Evolutionary conservation across 2,888 invertebrate species (phyloP).

Genomic region (Lutraria lutraria): DNA sequence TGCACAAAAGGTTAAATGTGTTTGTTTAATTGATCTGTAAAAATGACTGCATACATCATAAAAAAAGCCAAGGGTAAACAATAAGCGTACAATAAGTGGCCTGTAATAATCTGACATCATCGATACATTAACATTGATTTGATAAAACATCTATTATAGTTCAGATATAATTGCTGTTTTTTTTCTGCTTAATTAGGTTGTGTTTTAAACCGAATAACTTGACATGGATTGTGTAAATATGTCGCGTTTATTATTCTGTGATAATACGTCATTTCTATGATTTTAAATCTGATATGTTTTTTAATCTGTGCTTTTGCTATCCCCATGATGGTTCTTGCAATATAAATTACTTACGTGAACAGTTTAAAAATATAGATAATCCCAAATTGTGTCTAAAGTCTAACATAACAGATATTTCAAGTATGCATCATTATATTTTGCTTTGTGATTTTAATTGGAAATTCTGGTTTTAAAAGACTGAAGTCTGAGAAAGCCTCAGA

Average conservation of each 20-base stretch:
- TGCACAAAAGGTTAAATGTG: constrained; percentile 41
- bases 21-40: constrained; percentile 64
- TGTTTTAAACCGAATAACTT: background rate
- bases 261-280: too few relatives aligned
- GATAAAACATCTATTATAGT: constrained; percentile 23
- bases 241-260: too few relatives aligned
- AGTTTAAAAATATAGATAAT: background rate
- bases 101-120: constrained; percentile 23
- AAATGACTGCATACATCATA: constrained; percentile 35
- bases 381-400: background rate
- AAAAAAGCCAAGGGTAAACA: constrained; percentile 44
- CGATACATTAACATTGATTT: constrained; percentile 37
- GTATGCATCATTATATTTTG: background rate
- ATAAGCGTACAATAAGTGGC: constrained; percentile 35
- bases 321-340: too few relatives aligned
- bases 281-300: too few relatives aligned
- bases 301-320: too few relatives aligned
- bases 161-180: constrained; percentile 29
- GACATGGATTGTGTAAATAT: background rate
- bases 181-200: background rate
- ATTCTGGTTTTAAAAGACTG: background rate
- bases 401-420: background rate
- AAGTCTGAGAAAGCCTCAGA: background rate
- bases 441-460: background rate
- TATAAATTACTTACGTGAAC: too few relatives aligned